Evolutionary conservation across 2,888 invertebrate species (phyloP), one percentile per base, ranked within the genome.

Genomic region (Drosophila pseudotakahashii): DNA sequence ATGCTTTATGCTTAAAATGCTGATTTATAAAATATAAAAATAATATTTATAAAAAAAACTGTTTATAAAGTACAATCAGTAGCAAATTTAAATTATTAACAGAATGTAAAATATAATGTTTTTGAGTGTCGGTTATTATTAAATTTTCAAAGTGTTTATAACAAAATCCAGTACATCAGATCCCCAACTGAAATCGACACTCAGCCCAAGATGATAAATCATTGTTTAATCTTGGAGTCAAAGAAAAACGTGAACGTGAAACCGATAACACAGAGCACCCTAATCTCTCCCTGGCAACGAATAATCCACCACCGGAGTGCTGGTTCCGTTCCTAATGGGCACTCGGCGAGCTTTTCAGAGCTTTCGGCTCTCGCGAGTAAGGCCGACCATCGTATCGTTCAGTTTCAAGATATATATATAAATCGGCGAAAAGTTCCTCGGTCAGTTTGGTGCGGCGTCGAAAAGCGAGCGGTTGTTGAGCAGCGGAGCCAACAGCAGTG

Each of bases 371-470:
- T 32, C 47, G 23, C n/a, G 13, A 23, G 55, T 5, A n/a, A n/a
- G 6, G 5, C 1, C 7, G 11, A 11, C 14, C 19, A 1, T 3
- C 10, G 6, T 4, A 19, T 42, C 19, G 42, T 42, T 42, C 10
- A 42, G 42, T 19, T 42, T 19, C 10, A 6, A 23, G 44, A 44
- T 32, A 47, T 47, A 47, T 47, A 47, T 47, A 30, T 16, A 16
- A 11, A 47, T 11, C 14, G 7, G 32, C 1, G 2, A 6, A 11
- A 16, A 16, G 47, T 14, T 7, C 11, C 47, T 47, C 47, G 47
- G 32, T 83, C 85, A 89, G 88, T 90, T 84, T 81, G 82, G 88
- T 74, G 82, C 78, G 88, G 87, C 75, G 80, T 83, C 73, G 79
- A 79, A 75, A 73, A 78, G 81, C 75, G 73, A 87, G 73, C 75